Evolutionary conservation across 2,888 invertebrate species (phyloP).

Genomic region (Rugalucina vietnamica): DNA sequence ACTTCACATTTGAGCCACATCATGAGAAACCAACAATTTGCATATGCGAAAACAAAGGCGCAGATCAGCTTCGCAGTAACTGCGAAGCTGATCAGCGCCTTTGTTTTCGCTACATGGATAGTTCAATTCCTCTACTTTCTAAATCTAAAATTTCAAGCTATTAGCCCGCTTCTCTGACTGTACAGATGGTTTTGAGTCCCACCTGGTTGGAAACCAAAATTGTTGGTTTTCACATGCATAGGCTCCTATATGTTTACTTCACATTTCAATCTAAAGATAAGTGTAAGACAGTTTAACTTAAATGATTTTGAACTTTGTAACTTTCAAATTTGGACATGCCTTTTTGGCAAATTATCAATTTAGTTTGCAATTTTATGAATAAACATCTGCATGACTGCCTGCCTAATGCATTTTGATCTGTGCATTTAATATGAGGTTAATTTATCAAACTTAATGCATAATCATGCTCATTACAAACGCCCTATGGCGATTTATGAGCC

Average conservation of each 20-base stretch:
- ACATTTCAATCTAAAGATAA: background rate
- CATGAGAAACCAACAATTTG: background rate
- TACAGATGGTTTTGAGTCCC: too few species aligned
- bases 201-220: too few species aligned
- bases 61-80: too few species aligned
- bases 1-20: background rate
- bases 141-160: too few species aligned
- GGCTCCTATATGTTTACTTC: conserved; percentile 1
- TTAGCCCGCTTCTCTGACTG: too few species aligned
- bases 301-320: background rate
- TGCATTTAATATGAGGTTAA: background rate
- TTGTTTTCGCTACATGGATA: too few species aligned
- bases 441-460: background rate
- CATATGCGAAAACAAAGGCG: too few species aligned
- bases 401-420: background rate
- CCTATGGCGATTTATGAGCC: too few species aligned
- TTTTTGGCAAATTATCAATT: background rate
- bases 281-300: background rate
- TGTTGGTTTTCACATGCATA: too few species aligned
- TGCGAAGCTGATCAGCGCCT: too few species aligned
- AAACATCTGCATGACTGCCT: background rate
- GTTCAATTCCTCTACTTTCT: too few species aligned
- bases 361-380: background rate
- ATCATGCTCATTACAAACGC: background rate
- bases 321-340: background rate